Conservation (phyloP, 2,888 invertebrate genomes). For the Eurois occulta region DNA sequence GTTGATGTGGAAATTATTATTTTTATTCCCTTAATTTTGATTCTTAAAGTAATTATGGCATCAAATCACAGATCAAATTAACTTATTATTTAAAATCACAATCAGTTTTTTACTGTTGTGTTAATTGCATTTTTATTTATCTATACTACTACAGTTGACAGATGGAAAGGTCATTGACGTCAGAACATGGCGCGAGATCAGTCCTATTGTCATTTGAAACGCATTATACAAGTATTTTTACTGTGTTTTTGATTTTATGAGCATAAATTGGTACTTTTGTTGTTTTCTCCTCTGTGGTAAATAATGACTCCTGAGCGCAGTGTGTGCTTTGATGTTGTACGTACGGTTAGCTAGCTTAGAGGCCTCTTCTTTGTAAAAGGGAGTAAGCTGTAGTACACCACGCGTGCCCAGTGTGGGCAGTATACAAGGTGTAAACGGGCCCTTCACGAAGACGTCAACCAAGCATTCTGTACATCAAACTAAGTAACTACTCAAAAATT, state of each 20-base stretch:
- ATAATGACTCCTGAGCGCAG: constrained; percentile 16
- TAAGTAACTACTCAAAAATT: too few species aligned
- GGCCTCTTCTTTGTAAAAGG: not conserved
- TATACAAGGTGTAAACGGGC: not conserved
- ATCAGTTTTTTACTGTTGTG: too few species aligned
- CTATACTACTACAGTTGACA: too few species aligned
- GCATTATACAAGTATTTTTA: not conserved
- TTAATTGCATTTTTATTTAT: too few species aligned
- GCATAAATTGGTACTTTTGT: not conserved
- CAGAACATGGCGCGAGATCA: not conserved
- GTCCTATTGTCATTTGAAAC: not conserved
- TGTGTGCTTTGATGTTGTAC: constrained; percentile 12
- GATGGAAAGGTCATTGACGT: not conserved
- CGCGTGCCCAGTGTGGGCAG: not conserved
- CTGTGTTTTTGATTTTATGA: constrained; percentile 1
- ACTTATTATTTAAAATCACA: too few species aligned
- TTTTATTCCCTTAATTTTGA: too few species aligned
- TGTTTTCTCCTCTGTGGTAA: constrained; percentile 31
- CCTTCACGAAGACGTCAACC: too few species aligned
- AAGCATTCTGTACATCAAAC: not conserved
- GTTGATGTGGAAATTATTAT: too few species aligned
- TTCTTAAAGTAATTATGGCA: too few species aligned
- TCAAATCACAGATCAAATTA: too few species aligned
- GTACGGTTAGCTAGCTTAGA: not conserved
- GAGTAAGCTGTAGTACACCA: not conserved